phyloP scores from a whole-genome alignment of 1,140 invertebrate species.

The Propsilocerus akamusi region DNA sequence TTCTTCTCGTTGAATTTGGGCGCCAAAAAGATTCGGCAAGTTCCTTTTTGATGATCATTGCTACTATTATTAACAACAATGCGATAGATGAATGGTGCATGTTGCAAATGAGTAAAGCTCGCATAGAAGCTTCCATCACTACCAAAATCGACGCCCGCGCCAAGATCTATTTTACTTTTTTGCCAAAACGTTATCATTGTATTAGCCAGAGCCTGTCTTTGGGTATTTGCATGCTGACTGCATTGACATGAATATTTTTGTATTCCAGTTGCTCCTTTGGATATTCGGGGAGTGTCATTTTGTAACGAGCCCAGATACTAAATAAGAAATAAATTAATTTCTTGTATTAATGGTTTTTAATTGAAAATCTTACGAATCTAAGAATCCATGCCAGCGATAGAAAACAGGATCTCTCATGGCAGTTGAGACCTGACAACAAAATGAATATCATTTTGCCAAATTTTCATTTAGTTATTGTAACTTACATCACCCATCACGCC shows the following conservation, averaged over 20 bases:
- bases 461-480: slow-evolving; percentile 16
- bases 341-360: background rate
- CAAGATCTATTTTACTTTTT: slow-evolving; percentile 51
- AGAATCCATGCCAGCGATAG: slow-evolving; percentile 64
- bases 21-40: slow-evolving; percentile 56
- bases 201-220: slow-evolving; percentile 30
- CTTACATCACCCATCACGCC: slow-evolving; percentile 40
- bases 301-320: background rate
- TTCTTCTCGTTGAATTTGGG: slow-evolving; percentile 49
- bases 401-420: slow-evolving; percentile 71
- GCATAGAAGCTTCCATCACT: slow-evolving; percentile 30
- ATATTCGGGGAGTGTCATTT: slow-evolving; percentile 34
- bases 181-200: slow-evolving; percentile 47
- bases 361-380: slow-evolving; percentile 28
- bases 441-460: too few species aligned
- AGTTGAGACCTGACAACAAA: slow-evolving; percentile 30
- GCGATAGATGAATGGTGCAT: slow-evolving; percentile 43
- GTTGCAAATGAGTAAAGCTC: slow-evolving; percentile 54
- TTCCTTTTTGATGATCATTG: slow-evolving; percentile 33
- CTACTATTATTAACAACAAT: slow-evolving; percentile 42
- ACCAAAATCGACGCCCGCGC: slow-evolving; percentile 55
- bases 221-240: too few species aligned
- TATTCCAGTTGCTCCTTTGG: slow-evolving; percentile 32
- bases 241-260: too few species aligned
- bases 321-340: background rate